Evolutionary conservation across 2,888 invertebrate species (phyloP), one percentile per base, ranked within the genome.

Genomic region (Mycalesis mineus): DNA sequence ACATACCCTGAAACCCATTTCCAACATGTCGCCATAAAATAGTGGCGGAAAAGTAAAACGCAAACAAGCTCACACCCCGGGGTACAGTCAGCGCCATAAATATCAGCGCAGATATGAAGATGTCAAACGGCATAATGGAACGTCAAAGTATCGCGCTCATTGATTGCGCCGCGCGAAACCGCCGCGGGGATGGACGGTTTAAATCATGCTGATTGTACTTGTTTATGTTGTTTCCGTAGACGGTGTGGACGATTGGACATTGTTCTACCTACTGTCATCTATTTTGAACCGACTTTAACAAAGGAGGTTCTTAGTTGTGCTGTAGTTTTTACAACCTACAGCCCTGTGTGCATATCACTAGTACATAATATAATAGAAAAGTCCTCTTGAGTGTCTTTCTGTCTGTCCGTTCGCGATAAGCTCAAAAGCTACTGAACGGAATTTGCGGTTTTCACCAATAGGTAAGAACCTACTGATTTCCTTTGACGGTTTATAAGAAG

Each of bases 41-140:
- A 59, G 58, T 50, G n/a, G 11, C 6, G 48, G 17, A 42, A 37
- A 13, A 28, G 37, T 41, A 51, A 57, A 60, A 60, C 42, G 44
- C 64, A 65, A 64, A 63, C 60, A 62, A 58, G 60, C 51, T 52
- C 61, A 59, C 57, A 65, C 84, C 80, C 68, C 65, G 62, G 73
- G 84, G 84, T 80, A 80, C 78, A 77, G 75, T 78, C 74, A 61
- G 61, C 63, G 50, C 66, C 79, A 84, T 87, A 88, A 87, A 88
- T 82, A 84, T 82, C 77, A 69, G 74, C 76, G 66, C 36, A 74
- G 75, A 77, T 84, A 88, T 88, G 88, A 88, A 88, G 88, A 84
- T 83, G 87, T 88, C 88, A 73, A 75, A 65, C 67, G 72, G 60
- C 79, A 75, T 86, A 88, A 48, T 48, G 48, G 36, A 48, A 48